Evolutionary conservation across 2,888 invertebrate genomes (phyloP), one percentile per base, ranked within the genome.

Genomic region (Cheilosia urbana): DNA sequence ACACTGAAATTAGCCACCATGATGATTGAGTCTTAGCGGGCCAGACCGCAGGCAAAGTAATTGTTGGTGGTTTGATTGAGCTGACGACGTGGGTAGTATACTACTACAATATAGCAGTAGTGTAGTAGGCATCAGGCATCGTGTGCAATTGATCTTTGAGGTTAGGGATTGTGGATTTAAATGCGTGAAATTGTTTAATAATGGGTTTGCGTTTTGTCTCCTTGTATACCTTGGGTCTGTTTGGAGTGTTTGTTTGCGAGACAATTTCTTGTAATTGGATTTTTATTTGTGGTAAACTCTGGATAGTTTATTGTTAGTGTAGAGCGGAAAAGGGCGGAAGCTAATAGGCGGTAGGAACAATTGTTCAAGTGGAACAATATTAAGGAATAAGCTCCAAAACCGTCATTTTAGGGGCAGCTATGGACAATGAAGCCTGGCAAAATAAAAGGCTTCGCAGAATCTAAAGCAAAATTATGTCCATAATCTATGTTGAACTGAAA

Each of bases 171-270:
- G 85, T 81, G 80, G 72, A 85, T 81, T 77, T 81, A 85, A 85
- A 85, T 85, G 85, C 85, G 81, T 85, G 85, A 85, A 85, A 85
- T 85, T 85, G 85, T 81, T 85, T 85, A 81, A 81, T 85, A 85
- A 85, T 85, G 57, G 72, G 65, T 60, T 81, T 85, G 75, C 65
- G 57, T 62, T 75, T 34, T 76, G 76, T 81, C 76, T 34, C 65
- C 51, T 15, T 62, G 51, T 37, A 37, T 37, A 37, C 60, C 45
- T 7, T 40, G 60, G 24, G 11, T 57, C 2, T 13, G 55, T 13
- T 42, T 69, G 11, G 37, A 42, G 11, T 62, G 57, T 63, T 69
- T 69, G 65, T 49, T 77, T 63, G 15, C 49, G 76, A 57, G 72
- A 72, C 81, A 85, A 81, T 81, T 85, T 85, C 66, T 49, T 81